Conservation (phyloP, 2,113 vertebrate species). For the Nyctibius bracteatus region DNA sequence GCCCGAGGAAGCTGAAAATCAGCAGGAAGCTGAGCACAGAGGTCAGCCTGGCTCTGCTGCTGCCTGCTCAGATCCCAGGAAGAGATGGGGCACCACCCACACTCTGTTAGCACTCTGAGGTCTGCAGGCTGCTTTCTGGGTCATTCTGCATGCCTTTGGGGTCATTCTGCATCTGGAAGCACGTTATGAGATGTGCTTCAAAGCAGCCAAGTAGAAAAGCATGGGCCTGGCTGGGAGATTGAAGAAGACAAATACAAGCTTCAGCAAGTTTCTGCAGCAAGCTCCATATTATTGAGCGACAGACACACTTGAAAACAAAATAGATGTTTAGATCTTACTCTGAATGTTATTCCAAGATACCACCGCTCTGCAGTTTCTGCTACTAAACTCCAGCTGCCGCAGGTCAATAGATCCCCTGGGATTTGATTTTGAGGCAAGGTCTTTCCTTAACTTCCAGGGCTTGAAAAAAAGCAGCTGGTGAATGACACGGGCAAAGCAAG, state of each 20-base stretch:
- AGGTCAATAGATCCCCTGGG: not conserved
- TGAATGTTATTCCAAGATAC: not conserved
- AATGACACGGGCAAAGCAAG: accelerated
- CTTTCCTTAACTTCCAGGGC: not conserved
- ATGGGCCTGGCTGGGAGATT: not conserved
- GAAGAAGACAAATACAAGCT: not conserved
- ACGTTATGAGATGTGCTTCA: not conserved
- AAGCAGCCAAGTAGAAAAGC: not conserved
- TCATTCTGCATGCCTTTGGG: not conserved
- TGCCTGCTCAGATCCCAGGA: not conserved
- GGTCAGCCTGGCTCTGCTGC: not conserved
- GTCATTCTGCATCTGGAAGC: not conserved
- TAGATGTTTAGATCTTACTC: not conserved
- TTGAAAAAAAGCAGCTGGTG: not conserved
- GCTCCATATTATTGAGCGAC: not conserved
- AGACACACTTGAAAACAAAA: not conserved
- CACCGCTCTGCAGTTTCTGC: accelerated
- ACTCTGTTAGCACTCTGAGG: not conserved
- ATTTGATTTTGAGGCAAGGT: not conserved
- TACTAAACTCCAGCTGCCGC: not conserved
- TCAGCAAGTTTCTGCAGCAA: not conserved
- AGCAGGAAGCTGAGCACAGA: accelerated
- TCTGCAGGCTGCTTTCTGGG: not conserved
- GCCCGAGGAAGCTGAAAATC: not conserved
- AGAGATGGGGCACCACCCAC: not conserved